Base-by-base conservation (phyloP, 2,888 invertebrate species). In the Latrodectus hesperus region DNA sequence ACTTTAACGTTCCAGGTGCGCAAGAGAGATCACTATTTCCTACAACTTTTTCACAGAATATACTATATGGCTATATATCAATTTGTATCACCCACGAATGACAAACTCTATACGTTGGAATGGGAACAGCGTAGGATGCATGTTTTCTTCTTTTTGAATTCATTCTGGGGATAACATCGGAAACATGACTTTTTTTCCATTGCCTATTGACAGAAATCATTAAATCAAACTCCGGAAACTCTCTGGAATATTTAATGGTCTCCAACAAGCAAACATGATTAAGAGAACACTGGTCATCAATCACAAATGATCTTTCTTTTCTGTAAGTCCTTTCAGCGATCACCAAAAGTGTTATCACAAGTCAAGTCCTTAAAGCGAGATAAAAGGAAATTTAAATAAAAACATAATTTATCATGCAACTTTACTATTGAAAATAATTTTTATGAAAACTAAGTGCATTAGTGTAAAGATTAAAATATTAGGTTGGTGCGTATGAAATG, bases 141-240 rank as follows among this genome's bases (percentile, higher is more conserved):
- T 53, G 17, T 9, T 1, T 10, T 74, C 55, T 73, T 80, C 51
- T 68, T 22, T 11, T 53, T 22, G 12, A 17, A 26, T 38, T 52
- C 26, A 10, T 9, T 16, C 22, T 22, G 26, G 60, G 38, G 67
- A 75, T 65, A 75, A 60, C 68, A 82, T 73, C 60, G 74, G 52
- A 68, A 49, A 17, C 9, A 26, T 22, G n/a, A 51, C 17, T 53
- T 38, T 12, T 73, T 38, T 12, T 73, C 52, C 73, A 55, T 22
- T 70, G 60, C 16, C 68, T 55, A 68, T 17, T 75, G 82, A 82
- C 75, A 81, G 74, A 49, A 82, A 68, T 68, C 82, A 75, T 75
- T 82, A 60, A 75, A 82, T 82, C 82, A 82, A 82, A 75, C 67
- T 67, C 74, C 67, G 51, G 55, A 73, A 81, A 81, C 53, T 22